Percentiles rank a stretch among this genome's conserved stretches.
phyloP scores from a whole-genome alignment of 1,140 invertebrate species.

The Melitaea cinxia region DNA sequence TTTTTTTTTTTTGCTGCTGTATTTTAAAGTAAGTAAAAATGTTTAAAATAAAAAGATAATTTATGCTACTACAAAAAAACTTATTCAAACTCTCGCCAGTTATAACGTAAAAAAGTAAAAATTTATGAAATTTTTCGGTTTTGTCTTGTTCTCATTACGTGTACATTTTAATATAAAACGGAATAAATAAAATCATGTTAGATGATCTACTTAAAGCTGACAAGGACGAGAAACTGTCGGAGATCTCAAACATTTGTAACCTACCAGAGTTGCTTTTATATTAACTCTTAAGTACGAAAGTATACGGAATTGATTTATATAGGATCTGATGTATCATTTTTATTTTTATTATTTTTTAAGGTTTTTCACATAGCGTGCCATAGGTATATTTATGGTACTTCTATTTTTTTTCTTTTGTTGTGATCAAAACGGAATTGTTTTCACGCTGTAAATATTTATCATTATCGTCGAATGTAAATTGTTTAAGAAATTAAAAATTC shows the following conservation, averaged over 20 bases:
- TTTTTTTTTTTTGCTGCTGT: too few species aligned
- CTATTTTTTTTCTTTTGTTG: constrained; percentile 39
- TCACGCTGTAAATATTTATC: constrained; percentile 74
- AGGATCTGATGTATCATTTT: constrained; percentile 46
- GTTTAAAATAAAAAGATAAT: too few species aligned
- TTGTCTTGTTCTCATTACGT: neutral
- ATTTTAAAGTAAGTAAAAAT: too few species aligned
- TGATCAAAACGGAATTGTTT: constrained; percentile 60
- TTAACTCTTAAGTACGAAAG: constrained; percentile 36
- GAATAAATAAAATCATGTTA: constrained; percentile 4
- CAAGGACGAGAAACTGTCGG: constrained; percentile 32
- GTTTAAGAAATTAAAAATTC: constrained; percentile 57
- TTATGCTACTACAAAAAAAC: too few species aligned
- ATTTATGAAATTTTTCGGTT: neutral
- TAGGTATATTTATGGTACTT: constrained; percentile 49
- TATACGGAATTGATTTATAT: constrained; percentile 50
- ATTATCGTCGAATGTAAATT: constrained; percentile 65
- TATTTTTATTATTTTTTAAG: constrained; percentile 42
- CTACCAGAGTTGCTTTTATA: constrained; percentile 30
- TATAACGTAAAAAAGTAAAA: neutral
- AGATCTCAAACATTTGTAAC: constrained; percentile 47
- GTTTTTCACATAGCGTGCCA: constrained; percentile 50
- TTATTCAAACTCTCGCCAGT: too few species aligned
- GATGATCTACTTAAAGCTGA: constrained; percentile 20
- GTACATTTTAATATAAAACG: neutral